Evolutionary conservation across 2,113 vertebrate genomes (phyloP).

Genomic region (Burhinus bistriatus): DNA sequence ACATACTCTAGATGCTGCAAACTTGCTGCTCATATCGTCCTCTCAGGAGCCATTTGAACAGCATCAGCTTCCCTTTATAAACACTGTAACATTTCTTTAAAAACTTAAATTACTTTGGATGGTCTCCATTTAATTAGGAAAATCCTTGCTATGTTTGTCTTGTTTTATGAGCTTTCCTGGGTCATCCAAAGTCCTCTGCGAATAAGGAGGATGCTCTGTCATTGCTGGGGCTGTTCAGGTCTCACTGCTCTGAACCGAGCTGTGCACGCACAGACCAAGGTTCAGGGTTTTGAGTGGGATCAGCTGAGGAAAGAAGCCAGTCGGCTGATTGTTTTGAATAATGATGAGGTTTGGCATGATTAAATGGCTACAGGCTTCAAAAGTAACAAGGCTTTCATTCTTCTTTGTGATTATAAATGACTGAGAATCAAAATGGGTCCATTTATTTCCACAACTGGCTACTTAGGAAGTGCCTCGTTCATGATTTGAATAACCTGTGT

Average conservation of each 20-base stretch:
- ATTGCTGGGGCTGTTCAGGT: neutral
- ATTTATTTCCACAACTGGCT: neutral
- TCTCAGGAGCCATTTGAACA: slow-evolving; percentile 35
- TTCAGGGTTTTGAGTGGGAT: neutral
- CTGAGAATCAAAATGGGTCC: neutral
- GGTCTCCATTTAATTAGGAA: slow-evolving; percentile 49
- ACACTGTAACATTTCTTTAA: neutral
- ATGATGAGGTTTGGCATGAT: neutral
- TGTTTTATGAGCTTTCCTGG: neutral
- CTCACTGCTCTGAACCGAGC: neutral
- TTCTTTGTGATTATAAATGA: slow-evolving; percentile 1
- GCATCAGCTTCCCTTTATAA: neutral
- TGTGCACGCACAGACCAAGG: neutral
- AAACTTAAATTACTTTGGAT: slow-evolving; percentile 31
- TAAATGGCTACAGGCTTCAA: neutral
- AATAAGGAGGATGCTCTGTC: neutral
- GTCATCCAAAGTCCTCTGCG: neutral
- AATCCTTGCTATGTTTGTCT: neutral
- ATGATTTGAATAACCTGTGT: neutral
- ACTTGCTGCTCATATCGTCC: neutral
- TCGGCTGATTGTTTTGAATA: neutral
- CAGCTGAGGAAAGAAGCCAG: neutral
- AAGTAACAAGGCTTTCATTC: neutral
- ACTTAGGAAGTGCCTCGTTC: neutral
- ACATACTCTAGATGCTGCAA: neutral